Evolutionary conservation across 2,113 vertebrate genomes (phyloP).

Genomic region (Tragelaphus buxtoni): DNA sequence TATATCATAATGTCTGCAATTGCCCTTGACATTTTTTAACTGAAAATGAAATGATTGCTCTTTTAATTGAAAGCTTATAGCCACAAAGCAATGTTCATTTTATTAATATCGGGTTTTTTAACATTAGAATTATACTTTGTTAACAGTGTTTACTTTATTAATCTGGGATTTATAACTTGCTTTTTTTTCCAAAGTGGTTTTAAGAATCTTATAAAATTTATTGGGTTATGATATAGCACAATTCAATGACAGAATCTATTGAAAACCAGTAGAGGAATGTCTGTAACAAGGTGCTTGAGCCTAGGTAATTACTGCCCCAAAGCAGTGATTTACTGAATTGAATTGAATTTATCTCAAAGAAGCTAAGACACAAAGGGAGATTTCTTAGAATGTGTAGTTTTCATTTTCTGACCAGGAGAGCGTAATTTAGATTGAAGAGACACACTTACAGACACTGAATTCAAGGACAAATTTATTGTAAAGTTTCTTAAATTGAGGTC

Average conservation of each 20-base stretch:
- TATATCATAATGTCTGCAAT: not conserved
- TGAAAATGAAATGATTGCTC: not conserved
- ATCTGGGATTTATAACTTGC: not conserved
- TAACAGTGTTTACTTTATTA: not conserved
- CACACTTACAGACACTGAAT: conserved; percentile 37
- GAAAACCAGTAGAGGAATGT: not conserved
- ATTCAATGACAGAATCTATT: not conserved
- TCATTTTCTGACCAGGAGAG: conserved; percentile 22
- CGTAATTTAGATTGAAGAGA: conserved; percentile 55
- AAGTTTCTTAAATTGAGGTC: conserved; percentile 56
- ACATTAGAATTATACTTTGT: not conserved
- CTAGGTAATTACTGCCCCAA: not conserved
- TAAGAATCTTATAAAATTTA: not conserved
- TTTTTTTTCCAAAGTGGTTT: not conserved
- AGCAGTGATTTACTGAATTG: not conserved
- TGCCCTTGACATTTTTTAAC: not conserved
- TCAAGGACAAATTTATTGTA: conserved; percentile 45
- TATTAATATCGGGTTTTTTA: not conserved
- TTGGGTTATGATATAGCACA: not conserved
- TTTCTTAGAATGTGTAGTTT: not conserved
- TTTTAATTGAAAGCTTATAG: not conserved
- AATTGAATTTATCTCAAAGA: not conserved
- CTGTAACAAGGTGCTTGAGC: not conserved
- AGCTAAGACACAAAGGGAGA: not conserved
- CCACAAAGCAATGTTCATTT: not conserved